phyloP scores from a whole-genome alignment of 2,888 invertebrate genomes.

The Druceiella hillmani region DNA sequence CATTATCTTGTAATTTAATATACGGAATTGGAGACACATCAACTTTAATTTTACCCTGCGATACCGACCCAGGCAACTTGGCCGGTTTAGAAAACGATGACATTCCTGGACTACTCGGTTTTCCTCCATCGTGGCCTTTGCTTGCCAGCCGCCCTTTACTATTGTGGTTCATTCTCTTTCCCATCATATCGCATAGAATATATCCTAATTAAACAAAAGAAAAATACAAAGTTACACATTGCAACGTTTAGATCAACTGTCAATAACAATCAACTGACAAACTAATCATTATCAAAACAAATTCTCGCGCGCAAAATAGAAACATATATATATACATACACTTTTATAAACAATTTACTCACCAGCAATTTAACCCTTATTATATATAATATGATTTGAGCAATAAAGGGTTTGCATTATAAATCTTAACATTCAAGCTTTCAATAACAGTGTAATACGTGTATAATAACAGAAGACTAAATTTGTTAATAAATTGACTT shows the following conservation, averaged over 20 bases:
- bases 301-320: too few relatives aligned
- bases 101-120: constrained; percentile 47
- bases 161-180: constrained; percentile 50
- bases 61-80: constrained; percentile 40
- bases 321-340: too few relatives aligned
- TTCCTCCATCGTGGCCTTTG: constrained; percentile 46
- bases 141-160: constrained; percentile 46
- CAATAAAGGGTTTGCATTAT: too few relatives aligned
- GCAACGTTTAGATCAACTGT: constrained; percentile 11
- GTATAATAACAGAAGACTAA: too few relatives aligned
- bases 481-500: too few relatives aligned
- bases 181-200: constrained; percentile 40
- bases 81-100: constrained; percentile 46
- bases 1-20: constrained; percentile 65
- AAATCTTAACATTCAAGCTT: too few relatives aligned
- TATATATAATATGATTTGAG: too few relatives aligned
- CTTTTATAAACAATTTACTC: too few relatives aligned
- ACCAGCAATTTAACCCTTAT: too few relatives aligned
- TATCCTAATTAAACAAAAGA: constrained; percentile 27
- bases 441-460: too few relatives aligned
- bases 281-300: too few relatives aligned
- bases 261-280: too few relatives aligned
- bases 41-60: constrained; percentile 41
- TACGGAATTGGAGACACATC: constrained; percentile 55
- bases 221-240: constrained; percentile 10